A percentile compares a stretch with the other conserved stretches of the same genome.
phyloP scores from a whole-genome alignment of 2,888 invertebrate species.

The Eupithecia pulchellata region DNA sequence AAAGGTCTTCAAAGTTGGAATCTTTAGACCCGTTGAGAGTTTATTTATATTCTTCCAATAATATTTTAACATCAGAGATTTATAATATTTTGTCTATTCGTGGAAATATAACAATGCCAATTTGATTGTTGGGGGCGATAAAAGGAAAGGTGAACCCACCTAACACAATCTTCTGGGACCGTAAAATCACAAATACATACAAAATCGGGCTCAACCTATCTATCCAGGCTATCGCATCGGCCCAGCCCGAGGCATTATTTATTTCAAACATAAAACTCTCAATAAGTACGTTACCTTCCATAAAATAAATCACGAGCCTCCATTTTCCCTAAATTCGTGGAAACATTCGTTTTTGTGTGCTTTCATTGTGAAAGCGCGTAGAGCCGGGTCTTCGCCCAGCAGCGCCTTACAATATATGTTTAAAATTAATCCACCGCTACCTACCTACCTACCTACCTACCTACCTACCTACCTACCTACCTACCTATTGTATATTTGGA shows the following conservation, averaged over 20 bases:
- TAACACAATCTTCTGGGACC: not conserved
- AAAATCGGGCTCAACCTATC: not conserved
- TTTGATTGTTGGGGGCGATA: not conserved
- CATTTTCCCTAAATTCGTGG: not conserved
- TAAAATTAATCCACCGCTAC: not conserved
- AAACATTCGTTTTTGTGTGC: not conserved
- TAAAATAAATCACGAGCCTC: conserved; percentile 10
- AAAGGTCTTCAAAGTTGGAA: not conserved
- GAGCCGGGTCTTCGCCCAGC: not conserved
- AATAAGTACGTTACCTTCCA: conserved; percentile 7
- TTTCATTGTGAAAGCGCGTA: not conserved
- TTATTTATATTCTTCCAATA: not conserved
- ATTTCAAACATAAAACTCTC: conserved; percentile 11
- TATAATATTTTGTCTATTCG: not conserved
- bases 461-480: too few species aligned
- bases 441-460: too few species aligned
- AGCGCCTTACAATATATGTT: not conserved
- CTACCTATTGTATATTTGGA: not conserved
- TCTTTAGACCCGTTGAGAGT: too few species aligned
- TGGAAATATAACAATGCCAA: not conserved
- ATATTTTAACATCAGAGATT: not conserved
- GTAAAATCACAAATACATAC: not conserved
- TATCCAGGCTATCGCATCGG: not conserved
- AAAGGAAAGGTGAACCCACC: not conserved
- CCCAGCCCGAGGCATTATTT: not conserved